Base-by-base conservation (phyloP, 2,113 vertebrate species). In the Mystacornis crossleyi region DNA sequence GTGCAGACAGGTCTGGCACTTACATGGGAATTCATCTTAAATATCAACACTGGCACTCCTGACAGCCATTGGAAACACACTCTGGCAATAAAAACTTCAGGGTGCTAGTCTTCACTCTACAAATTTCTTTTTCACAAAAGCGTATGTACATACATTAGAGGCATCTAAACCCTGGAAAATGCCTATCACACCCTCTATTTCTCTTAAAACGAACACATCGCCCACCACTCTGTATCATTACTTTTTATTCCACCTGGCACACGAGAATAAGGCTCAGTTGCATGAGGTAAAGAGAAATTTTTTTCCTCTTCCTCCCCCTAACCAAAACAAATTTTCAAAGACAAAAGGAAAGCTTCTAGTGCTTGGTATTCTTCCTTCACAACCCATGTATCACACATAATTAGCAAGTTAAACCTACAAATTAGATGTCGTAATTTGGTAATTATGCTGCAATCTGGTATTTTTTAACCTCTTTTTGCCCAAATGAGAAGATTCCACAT, bases 361-460 rank as follows among this genome's bases (percentile, higher is more conserved):
- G 72, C 78, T 96, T 86, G 75, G 61, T 81, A 95, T 95, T 97
- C 95, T 94, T 81, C 78, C 89, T 95, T 81, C 40, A 2, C 71
- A 87, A 92, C 71, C 74, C 86, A 70, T 72, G 66, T 90, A 95
- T 97, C 93, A 80, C 93, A 90, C 71, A 28, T 96, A 94, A 96
- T 96, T 95, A 97, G 90, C 94, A 94, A 96, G 84, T 95, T 95
- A 96, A 95, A 92, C 86, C 78, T 92, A 96, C 86, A 95, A 94
- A 97, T 96, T 95, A 97, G 81, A 75, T 62, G 57, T 51, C 4
- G 1, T 94, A 95, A 96, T 97, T 96, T 94, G 71, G 89, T 95
- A 96, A 97, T 97, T 96, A 94, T 9, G 3, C 60, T 78, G 81
- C 95, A 97, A 89, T 92, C 87, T 94, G 93, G 54, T 94, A 61